A percentile compares a stretch with the other conserved stretches of the same genome.
Evolutionary conservation across 2,113 vertebrate species (phyloP).

Genomic region (Urocitellus parryii): DNA sequence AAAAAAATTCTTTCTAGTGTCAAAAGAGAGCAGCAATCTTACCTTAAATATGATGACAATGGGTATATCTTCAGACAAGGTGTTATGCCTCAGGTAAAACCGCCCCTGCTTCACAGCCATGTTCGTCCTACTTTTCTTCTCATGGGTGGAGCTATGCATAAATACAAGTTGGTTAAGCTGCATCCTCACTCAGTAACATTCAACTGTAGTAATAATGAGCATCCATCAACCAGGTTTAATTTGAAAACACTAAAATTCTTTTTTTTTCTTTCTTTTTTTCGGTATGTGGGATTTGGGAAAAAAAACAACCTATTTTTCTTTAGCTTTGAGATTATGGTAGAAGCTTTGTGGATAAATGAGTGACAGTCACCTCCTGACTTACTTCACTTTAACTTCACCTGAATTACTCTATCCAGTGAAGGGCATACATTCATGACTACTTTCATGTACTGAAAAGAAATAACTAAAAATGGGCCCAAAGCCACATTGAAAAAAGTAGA

Average conservation of each 20-base stretch:
- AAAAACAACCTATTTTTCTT: background rate
- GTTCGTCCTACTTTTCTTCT: slow-evolving; percentile 99
- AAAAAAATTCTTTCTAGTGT: background rate
- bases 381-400: background rate
- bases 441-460: background rate
- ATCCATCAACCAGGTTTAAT: background rate
- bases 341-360: background rate
- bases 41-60: slow-evolving; percentile 99
- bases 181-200: too few relatives aligned
- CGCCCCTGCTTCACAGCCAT: slow-evolving; percentile 97
- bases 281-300: too few relatives aligned
- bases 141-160: slow-evolving; percentile 95
- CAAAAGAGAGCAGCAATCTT: background rate
- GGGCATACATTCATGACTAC: background rate
- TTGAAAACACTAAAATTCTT: too few relatives aligned
- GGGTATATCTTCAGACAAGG: slow-evolving; percentile 97
- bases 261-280: background rate
- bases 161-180: slow-evolving; percentile 39
- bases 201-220: background rate
- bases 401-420: background rate
- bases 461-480: background rate
- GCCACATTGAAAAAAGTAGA: background rate
- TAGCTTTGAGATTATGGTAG: background rate
- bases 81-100: slow-evolving; percentile 98
- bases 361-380: background rate